These are phyloP conservation scores for Lepidurus arcticus DNA, from an alignment of 1,140 invertebrate genomes.

Conservation along the genomic window DNA sequence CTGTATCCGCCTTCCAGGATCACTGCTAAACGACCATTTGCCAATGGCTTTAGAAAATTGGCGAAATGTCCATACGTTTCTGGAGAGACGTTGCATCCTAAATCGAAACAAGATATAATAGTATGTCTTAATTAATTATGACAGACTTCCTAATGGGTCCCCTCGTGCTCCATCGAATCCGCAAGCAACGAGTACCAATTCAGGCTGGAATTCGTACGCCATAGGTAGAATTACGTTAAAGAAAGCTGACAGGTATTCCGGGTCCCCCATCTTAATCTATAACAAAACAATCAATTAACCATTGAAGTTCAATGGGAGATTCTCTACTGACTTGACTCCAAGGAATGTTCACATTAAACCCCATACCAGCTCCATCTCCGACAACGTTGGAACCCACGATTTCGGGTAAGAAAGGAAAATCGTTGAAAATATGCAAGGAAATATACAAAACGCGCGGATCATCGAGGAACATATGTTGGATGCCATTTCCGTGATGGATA, in stretches of 20 bases:
- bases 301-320: background rate
- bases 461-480: conserved; percentile 68
- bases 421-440: conserved; percentile 77
- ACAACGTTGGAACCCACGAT: conserved; percentile 64
- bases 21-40: conserved; percentile 73
- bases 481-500: conserved; percentile 89
- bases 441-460: conserved; percentile 75
- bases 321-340: conserved; percentile 72
- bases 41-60: conserved; percentile 71
- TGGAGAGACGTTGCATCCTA: conserved; percentile 74
- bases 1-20: conserved; percentile 93
- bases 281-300: conserved; percentile 37
- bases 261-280: conserved; percentile 74
- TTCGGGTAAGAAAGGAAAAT: conserved; percentile 70
- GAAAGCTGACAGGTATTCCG: conserved; percentile 84
- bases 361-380: conserved; percentile 63
- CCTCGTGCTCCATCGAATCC: conserved; percentile 89
- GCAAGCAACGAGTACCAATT: conserved; percentile 84
- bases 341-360: conserved; percentile 85
- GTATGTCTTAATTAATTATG: background rate
- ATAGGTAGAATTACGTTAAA: conserved; percentile 82
- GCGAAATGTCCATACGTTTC: conserved; percentile 86
- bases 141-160: conserved; percentile 73
- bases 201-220: conserved; percentile 81
- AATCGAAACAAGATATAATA: conserved; percentile 23